Evolutionary conservation across 1,140 invertebrate genomes (phyloP).

Genomic region (Pseudobourletiella spinata): DNA sequence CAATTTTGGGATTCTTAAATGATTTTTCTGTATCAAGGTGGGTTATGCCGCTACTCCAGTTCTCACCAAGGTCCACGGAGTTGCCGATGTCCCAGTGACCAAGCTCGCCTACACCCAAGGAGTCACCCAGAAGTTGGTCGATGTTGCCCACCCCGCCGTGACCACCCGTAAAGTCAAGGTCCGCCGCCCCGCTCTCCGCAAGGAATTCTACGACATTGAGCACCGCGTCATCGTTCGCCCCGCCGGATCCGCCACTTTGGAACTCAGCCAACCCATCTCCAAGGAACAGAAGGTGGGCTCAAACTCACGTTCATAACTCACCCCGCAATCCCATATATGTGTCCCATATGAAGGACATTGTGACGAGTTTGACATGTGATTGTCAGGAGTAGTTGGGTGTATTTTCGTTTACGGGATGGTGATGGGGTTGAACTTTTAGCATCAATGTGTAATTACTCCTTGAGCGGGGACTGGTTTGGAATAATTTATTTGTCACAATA

Average conservation of each 20-base stretch:
- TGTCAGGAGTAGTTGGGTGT: no score
- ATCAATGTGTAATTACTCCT: no score
- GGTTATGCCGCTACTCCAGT: constrained; percentile 43
- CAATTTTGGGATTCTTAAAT: no score
- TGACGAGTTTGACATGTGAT: no score
- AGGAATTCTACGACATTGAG: constrained; percentile 58
- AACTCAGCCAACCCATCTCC: constrained; percentile 51
- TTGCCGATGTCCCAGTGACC: constrained; percentile 47
- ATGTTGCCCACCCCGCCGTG: constrained; percentile 47
- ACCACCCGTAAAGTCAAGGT: constrained; percentile 42
- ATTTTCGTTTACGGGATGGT: no score
- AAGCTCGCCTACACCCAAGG: constrained; percentile 46
- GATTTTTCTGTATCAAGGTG: constrained; percentile 3
- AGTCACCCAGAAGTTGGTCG: constrained; percentile 46
- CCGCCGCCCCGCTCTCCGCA: constrained; percentile 54
- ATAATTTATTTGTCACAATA: no score
- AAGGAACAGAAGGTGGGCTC: constrained; percentile 46
- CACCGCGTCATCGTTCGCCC: constrained; percentile 53
- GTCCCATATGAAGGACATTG: no score
- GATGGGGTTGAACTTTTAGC: no score
- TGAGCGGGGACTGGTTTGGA: no score
- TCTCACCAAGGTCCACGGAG: constrained; percentile 45
- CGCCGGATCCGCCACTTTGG: constrained; percentile 52
- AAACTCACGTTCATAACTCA: no score
- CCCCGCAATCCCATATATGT: no score